Percentiles rank a stretch among this genome's conserved stretches.
Evolutionary conservation across 1,140 invertebrate genomes (phyloP).

Genomic region (Colletes latitarsis): DNA sequence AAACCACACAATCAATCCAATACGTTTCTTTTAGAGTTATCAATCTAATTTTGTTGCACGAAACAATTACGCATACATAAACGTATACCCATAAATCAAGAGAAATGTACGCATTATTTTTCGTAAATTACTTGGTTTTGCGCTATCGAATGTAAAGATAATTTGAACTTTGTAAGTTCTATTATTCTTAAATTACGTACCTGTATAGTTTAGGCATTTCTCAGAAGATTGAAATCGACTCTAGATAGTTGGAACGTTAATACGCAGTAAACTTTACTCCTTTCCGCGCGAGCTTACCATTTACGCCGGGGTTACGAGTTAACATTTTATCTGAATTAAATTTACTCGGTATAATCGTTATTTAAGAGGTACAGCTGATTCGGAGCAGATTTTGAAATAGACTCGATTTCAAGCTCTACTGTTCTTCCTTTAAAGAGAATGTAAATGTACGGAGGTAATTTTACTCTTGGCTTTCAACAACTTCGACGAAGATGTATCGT

Average conservation of each 20-base stretch:
- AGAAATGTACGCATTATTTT: background rate
- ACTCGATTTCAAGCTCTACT: conserved; percentile 30
- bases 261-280: background rate
- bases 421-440: background rate
- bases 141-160: conserved; percentile 6
- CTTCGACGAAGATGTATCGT: conserved; percentile 43
- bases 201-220: conserved; percentile 34
- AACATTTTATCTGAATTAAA: background rate
- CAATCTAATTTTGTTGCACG: background rate
- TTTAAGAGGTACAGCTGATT: background rate
- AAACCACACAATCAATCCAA: background rate
- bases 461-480: conserved; percentile 42
- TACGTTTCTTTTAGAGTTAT: background rate
- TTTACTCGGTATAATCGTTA: background rate
- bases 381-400: background rate
- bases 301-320: background rate
- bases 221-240: conserved; percentile 34
- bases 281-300: background rate
- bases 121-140: background rate
- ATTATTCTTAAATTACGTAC: conserved; percentile 24
- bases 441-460: conserved; percentile 43
- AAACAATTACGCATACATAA: background rate
- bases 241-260: background rate
- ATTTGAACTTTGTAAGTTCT: background rate
- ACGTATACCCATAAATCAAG: background rate